phyloP scores from a whole-genome alignment of 1,140 invertebrate genomes.

The Solenopsis fugax region DNA sequence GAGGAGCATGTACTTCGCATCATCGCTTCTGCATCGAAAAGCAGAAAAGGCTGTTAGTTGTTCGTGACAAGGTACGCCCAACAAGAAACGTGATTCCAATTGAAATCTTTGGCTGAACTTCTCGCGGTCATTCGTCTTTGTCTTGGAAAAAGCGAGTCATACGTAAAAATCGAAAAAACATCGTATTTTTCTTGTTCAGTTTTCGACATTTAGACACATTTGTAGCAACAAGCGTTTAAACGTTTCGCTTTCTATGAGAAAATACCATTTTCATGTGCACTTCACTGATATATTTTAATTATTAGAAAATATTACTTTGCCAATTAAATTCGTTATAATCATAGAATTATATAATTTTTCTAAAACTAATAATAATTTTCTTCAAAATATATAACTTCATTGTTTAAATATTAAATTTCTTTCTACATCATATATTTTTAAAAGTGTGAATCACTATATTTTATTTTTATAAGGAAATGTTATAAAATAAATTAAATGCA shows the following conservation, averaged over 20 bases:
- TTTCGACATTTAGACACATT: slow-evolving; percentile 36
- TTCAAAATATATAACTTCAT: not conserved
- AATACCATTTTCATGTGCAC: not conserved
- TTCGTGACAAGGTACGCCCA: slow-evolving; percentile 71
- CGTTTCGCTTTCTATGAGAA: slow-evolving; percentile 37
- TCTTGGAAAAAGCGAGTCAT: slow-evolving; percentile 67
- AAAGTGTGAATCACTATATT: not conserved
- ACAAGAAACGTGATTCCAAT: slow-evolving; percentile 71
- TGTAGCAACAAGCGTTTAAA: slow-evolving; percentile 35
- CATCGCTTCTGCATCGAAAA: slow-evolving; percentile 22
- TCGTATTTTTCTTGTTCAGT: slow-evolving; percentile 5
- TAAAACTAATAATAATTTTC: not conserved
- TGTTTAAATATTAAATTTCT: not conserved
- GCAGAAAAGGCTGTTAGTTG: slow-evolving; percentile 42
- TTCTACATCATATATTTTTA: not conserved
- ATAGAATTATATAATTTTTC: not conserved
- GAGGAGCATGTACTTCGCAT: slow-evolving; percentile 28
- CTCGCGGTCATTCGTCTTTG: slow-evolving; percentile 70
- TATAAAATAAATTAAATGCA: slow-evolving; percentile 3
- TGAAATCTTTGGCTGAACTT: slow-evolving; percentile 68
- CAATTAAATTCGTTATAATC: not conserved
- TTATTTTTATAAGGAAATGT: slow-evolving; percentile 9
- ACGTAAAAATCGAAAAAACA: slow-evolving; percentile 65
- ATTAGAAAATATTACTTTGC: not conserved
- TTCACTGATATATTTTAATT: slow-evolving; percentile 40